Conservation (phyloP, 2,888 invertebrate species). For the Aporophyla nigra region DNA sequence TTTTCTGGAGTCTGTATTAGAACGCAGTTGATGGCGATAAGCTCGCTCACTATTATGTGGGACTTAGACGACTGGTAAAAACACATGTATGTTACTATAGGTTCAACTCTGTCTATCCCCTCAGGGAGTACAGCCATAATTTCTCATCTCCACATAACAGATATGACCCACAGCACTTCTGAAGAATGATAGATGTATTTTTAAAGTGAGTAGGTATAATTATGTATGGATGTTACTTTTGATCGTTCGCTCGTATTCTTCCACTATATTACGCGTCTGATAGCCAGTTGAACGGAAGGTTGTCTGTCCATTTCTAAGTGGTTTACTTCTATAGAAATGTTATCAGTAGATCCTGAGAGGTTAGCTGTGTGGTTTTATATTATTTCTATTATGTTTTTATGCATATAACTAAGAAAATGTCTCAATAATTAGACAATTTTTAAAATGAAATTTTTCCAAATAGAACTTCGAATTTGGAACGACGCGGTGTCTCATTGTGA, state of each 20-base stretch:
- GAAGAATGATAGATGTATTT: conserved; percentile 41
- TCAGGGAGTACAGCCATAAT: no score
- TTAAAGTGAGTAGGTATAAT: neutral
- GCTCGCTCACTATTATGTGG: no score
- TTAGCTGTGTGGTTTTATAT: neutral
- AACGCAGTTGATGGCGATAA: no score
- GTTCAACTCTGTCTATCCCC: no score
- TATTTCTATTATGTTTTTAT: neutral
- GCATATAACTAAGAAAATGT: neutral
- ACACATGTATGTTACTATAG: no score
- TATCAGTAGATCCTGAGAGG: neutral
- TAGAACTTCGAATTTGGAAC: neutral
- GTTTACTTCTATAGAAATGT: conserved; percentile 17
- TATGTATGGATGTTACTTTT: neutral
- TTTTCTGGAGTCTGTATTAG: no score
- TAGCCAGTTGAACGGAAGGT: conserved; percentile 37
- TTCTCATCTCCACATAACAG: conserved; percentile 2
- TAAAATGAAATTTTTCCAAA: neutral
- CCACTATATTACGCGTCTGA: conserved; percentile 40
- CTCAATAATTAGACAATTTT: neutral
- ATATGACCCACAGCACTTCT: neutral
- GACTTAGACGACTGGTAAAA: no score
- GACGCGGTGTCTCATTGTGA: neutral
- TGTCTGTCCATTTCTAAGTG: conserved; percentile 21
- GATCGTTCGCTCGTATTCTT: conserved; percentile 45